Evolutionary conservation across 2,797 vertebrate genomes (phyloP), one percentile per base, ranked within the genome.

Genomic region (Diplodus puntazzo): DNA sequence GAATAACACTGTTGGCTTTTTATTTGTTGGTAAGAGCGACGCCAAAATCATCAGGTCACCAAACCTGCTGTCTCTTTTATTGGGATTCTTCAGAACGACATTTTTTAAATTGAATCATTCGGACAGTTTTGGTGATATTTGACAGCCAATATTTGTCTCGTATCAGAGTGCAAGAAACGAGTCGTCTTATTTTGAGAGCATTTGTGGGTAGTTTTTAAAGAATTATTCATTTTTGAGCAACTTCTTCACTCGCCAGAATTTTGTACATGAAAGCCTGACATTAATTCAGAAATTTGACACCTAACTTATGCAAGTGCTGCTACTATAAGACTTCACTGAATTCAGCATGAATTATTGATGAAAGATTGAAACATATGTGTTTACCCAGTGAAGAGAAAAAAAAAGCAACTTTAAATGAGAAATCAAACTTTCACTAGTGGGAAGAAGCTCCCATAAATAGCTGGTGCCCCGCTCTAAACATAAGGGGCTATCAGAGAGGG

Each of bases 381-480:
- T 73, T 52, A 55, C n/a, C 18, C 43, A 18, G 30, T 6, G n/a
- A 69, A 57, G 17, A 64, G 13, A 34, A 46, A 49, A 67, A 48
- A 11, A 67, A 55, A 34, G 34, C 11, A 63, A 17, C 6, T 69
- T 70, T 50, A 69, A 75, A 75, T 48, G 65, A 64, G 21, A 69
- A 73, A 80, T 75, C 52, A 23, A 49, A 81, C 11, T 76, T 77
- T 77, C 27, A 61, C 48, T n/a, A 42, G 21, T 45, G 59, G 8
- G 27, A 71, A 53, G 65, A 84, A 79, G 59, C 61, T 79, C 77
- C 57, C 54, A 69, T 83, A 77, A 79, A 80, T 89, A 80, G 69
- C 80, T 60, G 34, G 20, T 69, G 65, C 71, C 64, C 81, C 80
- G 80, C 21, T 65, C 16, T 71, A 20, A 77, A 76, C 43, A 59